Evolutionary conservation across 1,140 invertebrate species (phyloP).

Genomic region (Aradophagus sp.): DNA sequence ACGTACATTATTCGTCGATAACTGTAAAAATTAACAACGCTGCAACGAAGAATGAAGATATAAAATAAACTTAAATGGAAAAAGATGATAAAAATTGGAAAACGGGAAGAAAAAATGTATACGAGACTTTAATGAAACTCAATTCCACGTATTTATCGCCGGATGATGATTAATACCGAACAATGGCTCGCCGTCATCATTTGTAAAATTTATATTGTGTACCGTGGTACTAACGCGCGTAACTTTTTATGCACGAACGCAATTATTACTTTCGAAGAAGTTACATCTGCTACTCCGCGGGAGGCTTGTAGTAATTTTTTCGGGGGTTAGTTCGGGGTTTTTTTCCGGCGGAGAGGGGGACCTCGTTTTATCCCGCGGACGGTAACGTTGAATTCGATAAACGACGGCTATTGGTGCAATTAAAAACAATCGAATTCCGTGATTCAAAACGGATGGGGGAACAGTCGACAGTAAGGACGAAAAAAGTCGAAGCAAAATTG

Average conservation of each 20-base stretch:
- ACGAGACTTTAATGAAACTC: conserved; percentile 8
- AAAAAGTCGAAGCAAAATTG: conserved; percentile 4
- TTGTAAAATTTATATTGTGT: conserved; percentile 49
- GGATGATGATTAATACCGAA: conserved; percentile 34
- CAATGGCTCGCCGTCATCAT: conserved; percentile 34
- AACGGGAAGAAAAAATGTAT: background rate
- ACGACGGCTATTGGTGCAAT: too few relatives aligned
- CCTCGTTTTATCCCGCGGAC: conserved; percentile 44
- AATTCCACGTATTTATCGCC: conserved; percentile 23
- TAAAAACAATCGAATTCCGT: conserved; percentile 32
- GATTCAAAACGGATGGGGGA: conserved; percentile 4
- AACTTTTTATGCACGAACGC: conserved; percentile 39
- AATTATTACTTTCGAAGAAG: conserved; percentile 55
- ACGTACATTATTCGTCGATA: conserved; percentile 6
- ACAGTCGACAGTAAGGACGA: too few relatives aligned
- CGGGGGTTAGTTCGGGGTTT: conserved; percentile 48
- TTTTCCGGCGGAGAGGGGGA: conserved; percentile 49
- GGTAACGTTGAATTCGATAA: conserved; percentile 47
- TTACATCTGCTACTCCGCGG: conserved; percentile 61
- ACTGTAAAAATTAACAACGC: conserved; percentile 23
- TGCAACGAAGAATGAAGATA: too few relatives aligned
- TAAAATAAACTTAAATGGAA: too few relatives aligned
- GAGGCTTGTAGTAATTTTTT: conserved; percentile 60
- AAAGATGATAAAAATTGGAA: conserved; percentile 4
- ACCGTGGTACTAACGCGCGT: conserved; percentile 13